Base-by-base conservation (phyloP, 1,140 invertebrate genomes). In the Propsilocerus akamusi region DNA sequence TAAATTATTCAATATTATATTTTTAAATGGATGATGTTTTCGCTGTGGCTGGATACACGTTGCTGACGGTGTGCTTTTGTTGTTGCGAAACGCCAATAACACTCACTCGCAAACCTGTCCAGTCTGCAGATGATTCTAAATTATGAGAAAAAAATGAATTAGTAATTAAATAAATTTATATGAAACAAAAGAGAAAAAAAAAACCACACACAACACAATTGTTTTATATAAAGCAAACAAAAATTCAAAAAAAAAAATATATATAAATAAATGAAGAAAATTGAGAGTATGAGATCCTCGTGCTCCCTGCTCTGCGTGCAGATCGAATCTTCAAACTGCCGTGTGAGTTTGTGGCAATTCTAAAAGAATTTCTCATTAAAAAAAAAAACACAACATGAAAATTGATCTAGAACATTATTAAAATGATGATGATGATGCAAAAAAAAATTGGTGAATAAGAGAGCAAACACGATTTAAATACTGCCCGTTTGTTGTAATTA, bases 101-200 rank as follows among this genome's bases (percentile, higher is more conserved):
- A n/a, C n/a, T n/a, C n/a, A n/a, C n/a, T n/a, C n/a, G n/a, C n/a
- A n/a, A n/a, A n/a, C n/a, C n/a, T n/a, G n/a, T n/a, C n/a, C n/a
- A n/a, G n/a, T n/a, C n/a, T n/a, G n/a, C n/a, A n/a, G n/a, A n/a
- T n/a, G n/a, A n/a, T n/a, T n/a, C n/a, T n/a, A n/a, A n/a, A n/a
- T n/a, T n/a, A 37, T 37, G 32, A 37, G 20, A 23, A 47, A 25
- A 25, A 26, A 25, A 48, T 48, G 25, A 26, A 48, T 48, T 26
- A 48, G 25, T 26, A 48, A 48, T 48, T 48, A 48, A 48, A 26
- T 20, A 48, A 48, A 48, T 48, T 48, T 25, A 48, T n/a, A n/a
- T n/a, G n/a, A n/a, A n/a, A n/a, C n/a, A n/a, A n/a, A n/a, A n/a
- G n/a, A n/a, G n/a, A n/a, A n/a, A n/a, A 28, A 47, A 48, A 25